These are phyloP conservation scores for Narcine bancroftii DNA, from an alignment of 2,113 vertebrate species.

Conservation along the genomic window DNA sequence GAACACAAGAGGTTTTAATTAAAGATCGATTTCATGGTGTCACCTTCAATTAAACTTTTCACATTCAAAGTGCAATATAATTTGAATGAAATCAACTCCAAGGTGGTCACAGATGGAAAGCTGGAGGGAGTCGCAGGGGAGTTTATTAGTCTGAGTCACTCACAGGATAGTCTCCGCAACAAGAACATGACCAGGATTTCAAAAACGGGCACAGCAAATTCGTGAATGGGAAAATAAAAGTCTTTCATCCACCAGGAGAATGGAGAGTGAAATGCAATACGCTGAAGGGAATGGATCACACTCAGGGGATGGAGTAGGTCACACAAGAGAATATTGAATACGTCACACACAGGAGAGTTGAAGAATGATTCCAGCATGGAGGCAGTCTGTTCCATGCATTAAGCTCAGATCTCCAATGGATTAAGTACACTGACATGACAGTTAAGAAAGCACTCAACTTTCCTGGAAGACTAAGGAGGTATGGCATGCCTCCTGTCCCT, in stretches of 20 bases:
- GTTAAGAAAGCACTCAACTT: too few relatives aligned
- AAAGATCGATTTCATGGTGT: conserved; percentile 32
- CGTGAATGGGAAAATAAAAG: neutral
- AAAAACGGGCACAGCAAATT: neutral
- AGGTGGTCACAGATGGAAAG: conserved; percentile 28
- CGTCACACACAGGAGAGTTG: neutral
- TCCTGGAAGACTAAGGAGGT: too few relatives aligned
- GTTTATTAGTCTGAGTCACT: conserved; percentile 3
- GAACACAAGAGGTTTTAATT: conserved; percentile 29
- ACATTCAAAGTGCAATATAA: conserved; percentile 34
- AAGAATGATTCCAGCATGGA: too few relatives aligned
- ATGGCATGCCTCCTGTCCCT: too few relatives aligned
- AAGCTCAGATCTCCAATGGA: too few relatives aligned
- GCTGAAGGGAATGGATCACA: neutral
- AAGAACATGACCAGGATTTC: neutral
- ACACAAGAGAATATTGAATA: neutral
- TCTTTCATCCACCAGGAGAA: neutral
- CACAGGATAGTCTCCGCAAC: neutral
- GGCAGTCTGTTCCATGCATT: too few relatives aligned
- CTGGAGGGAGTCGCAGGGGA: neutral
- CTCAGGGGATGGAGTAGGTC: neutral
- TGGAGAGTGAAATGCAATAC: neutral
- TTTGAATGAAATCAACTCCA: neutral
- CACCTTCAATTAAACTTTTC: conserved; percentile 36
- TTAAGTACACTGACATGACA: too few relatives aligned